Base-by-base conservation (phyloP, 2,888 invertebrate species). In the Macrophya annulata region DNA sequence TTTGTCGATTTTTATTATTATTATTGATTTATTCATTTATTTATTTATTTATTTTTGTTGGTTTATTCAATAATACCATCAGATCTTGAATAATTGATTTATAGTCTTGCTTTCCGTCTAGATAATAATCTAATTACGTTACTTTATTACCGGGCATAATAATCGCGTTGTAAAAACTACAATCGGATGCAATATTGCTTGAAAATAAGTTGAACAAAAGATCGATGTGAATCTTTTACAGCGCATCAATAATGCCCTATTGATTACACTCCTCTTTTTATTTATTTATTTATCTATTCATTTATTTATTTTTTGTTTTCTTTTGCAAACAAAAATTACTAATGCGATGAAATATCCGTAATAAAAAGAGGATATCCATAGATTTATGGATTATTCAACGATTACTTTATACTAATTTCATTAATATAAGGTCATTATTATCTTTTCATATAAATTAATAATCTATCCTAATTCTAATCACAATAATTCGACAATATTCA, bases 401-500 rank as follows among this genome's bases (percentile, higher is more conserved):
- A 43, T 72, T 40, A 72, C n/a, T 45, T 21, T 68, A 68, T 25
- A 12, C 68, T 40, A 72, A 31, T 31, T 31, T 37, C 4, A 43
- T 72, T 15, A 43, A 2, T 72, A 72, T 55, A 55, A 55, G n/a
- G n/a, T 55, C 21, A 0, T 43, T 10, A 9, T 12, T 72, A 17
- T 40, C 17, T 45, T 43, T 72, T 43, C 5, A 17, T 72, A 43
- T 43, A 43, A n/a, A 72, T 65, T 25, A 65, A 65, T 72, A 43
- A 72, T 40, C 72, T 72, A 77, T 25, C 48, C 51, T 72, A 51
- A 77, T 31, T 40, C 48, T 72, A 51, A 25, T 76, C 45, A 76
- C 76, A 76, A 76, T 76, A 76, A 76, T 76, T 25, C 25, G 51
- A 51, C 72, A 43, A 43, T 40, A 45, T 40, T 43, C 17, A 40